phyloP scores from a whole-genome alignment of 2,888 invertebrate species.

The Andrena dorsata region DNA sequence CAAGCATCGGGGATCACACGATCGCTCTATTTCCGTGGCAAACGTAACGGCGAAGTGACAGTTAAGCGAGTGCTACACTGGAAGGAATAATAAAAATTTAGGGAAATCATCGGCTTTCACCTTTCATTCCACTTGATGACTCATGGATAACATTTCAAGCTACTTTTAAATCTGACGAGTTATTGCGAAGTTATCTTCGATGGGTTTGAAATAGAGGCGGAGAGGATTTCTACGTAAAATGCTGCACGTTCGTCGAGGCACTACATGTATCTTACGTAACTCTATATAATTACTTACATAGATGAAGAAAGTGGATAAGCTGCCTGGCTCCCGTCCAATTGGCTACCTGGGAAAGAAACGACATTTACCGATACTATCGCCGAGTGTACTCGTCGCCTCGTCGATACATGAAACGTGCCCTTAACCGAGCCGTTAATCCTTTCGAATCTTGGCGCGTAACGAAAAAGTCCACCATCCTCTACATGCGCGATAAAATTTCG shows the following conservation, averaged over 20 bases:
- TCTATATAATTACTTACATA: constrained; percentile 50
- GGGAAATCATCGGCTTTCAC: background rate
- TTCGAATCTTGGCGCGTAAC: background rate
- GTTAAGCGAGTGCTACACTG: background rate
- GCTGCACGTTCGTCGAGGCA: background rate
- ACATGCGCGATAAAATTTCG: constrained; percentile 1
- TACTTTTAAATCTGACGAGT: background rate
- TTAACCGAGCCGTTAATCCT: background rate
- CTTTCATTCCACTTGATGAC: background rate
- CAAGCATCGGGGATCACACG: background rate
- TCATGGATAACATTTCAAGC: too few relatives aligned
- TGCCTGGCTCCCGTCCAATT: constrained; percentile 43
- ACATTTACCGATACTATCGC: constrained; percentile 40
- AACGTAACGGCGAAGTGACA: background rate
- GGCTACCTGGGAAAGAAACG: constrained; percentile 52
- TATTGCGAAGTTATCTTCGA: background rate
- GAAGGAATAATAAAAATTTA: background rate
- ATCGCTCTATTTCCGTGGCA: constrained; percentile 14
- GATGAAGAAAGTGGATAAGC: constrained; percentile 45
- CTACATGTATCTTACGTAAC: constrained; percentile 29
- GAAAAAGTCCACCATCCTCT: background rate
- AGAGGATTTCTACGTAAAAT: constrained; percentile 2
- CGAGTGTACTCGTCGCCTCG: background rate
- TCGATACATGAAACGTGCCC: constrained; percentile 6
- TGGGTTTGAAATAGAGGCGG: background rate